Conservation (phyloP, 2,797 vertebrate species). For the Coluber constrictor region DNA sequence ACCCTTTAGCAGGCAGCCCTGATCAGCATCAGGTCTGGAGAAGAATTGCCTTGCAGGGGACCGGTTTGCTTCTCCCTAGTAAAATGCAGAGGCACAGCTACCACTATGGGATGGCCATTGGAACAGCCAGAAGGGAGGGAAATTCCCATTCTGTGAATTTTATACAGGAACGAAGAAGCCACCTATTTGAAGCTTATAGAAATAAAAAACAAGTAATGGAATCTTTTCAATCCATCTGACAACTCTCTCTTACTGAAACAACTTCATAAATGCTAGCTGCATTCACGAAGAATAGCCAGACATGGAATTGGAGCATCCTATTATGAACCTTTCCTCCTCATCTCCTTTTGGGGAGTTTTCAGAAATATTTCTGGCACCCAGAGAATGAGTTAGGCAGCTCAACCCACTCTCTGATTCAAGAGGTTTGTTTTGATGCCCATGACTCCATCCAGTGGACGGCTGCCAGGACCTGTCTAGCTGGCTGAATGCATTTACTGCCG, state of each 20-base stretch:
- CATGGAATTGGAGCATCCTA: background rate
- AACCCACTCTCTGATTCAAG: background rate
- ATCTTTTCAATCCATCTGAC: background rate
- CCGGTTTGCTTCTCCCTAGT: background rate
- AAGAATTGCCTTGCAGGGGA: background rate
- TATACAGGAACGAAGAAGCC: background rate
- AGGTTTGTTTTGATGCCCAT: background rate
- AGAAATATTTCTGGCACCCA: background rate
- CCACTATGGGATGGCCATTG: background rate
- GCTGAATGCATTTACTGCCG: background rate
- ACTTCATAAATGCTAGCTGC: background rate
- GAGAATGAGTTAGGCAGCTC: background rate
- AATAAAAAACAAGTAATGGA: background rate
- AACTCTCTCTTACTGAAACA: background rate
- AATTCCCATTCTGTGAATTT: background rate
- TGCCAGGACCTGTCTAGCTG: background rate
- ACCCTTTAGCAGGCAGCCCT: too few relatives aligned
- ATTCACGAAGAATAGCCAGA: background rate
- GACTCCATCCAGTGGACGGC: background rate
- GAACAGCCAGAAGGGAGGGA: background rate
- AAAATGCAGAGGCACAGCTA: background rate
- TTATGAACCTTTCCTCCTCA: background rate
- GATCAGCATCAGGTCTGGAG: background rate
- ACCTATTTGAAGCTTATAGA: background rate
- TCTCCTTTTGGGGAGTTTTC: background rate